Conservation (phyloP, 2,888 invertebrate species). For the Philaethria dido region DNA sequence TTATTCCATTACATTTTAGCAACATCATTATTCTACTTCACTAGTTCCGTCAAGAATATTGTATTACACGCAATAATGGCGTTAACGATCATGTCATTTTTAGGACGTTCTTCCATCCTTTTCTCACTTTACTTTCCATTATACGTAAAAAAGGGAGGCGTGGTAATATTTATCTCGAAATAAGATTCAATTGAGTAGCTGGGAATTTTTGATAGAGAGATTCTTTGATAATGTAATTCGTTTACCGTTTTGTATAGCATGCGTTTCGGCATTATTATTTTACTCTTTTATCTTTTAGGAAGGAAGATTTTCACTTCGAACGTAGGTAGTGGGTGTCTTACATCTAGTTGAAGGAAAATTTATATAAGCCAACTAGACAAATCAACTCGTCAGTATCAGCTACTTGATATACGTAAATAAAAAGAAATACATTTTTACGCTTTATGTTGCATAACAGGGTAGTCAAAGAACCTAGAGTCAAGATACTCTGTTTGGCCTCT, state of each 20-base stretch:
- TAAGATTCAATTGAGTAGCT: constrained; percentile 19
- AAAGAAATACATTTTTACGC: no score
- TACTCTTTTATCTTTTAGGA: no score
- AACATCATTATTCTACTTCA: background rate
- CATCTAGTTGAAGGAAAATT: no score
- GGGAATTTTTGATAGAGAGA: constrained; percentile 16
- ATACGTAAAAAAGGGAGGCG: background rate
- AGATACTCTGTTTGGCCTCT: no score
- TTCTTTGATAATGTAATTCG: background rate
- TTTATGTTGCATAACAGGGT: no score
- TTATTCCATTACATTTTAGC: background rate
- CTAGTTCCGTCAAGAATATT: constrained; percentile 5
- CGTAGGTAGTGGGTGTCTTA: no score
- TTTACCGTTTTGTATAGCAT: background rate
- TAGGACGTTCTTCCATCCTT: background rate
- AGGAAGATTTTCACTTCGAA: no score
- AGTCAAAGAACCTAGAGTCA: no score
- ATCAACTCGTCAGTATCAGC: no score
- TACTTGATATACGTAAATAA: no score
- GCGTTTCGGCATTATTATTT: no score
- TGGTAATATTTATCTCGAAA: background rate
- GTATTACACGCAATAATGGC: constrained; percentile 10
- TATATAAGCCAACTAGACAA: no score
- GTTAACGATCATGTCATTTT: constrained; percentile 13
- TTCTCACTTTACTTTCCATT: background rate